Evolutionary conservation across 2,797 vertebrate species (phyloP).

Genomic region (Acanthis flammea): DNA sequence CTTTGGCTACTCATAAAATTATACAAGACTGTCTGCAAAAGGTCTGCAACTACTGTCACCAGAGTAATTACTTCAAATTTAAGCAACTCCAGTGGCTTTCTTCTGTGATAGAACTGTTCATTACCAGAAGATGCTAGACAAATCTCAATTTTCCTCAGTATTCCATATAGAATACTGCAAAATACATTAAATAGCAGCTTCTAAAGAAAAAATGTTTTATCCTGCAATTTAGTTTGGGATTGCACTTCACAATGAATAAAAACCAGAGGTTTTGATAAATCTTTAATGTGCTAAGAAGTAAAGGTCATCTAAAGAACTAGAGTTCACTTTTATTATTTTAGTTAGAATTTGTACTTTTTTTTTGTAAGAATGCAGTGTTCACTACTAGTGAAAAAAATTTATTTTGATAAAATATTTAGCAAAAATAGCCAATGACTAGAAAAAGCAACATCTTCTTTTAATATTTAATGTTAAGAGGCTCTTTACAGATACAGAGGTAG

Average conservation of each 20-base stretch:
- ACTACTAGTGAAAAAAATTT: neutral
- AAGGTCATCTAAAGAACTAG: neutral
- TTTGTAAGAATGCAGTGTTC: neutral
- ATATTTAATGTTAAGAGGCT: neutral
- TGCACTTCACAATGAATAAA: neutral
- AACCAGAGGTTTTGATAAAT: neutral
- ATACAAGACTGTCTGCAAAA: neutral
- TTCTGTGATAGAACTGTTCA: neutral
- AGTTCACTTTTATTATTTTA: neutral
- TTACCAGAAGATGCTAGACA: neutral
- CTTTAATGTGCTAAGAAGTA: neutral
- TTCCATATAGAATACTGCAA: neutral
- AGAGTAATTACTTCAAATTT: neutral
- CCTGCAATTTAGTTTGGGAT: neutral
- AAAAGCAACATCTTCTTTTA: neutral
- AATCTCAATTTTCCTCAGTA: neutral
- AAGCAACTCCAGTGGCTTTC: neutral
- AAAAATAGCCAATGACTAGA: neutral
- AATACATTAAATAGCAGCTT: neutral
- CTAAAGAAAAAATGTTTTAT: neutral
- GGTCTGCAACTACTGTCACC: neutral
- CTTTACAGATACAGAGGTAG: neutral
- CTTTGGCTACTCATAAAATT: neutral
- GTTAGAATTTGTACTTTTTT: neutral
- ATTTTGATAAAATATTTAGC: slow-evolving; percentile 11